phyloP scores from a whole-genome alignment of 2,797 vertebrate genomes.

The Amphiprion clarkii region DNA sequence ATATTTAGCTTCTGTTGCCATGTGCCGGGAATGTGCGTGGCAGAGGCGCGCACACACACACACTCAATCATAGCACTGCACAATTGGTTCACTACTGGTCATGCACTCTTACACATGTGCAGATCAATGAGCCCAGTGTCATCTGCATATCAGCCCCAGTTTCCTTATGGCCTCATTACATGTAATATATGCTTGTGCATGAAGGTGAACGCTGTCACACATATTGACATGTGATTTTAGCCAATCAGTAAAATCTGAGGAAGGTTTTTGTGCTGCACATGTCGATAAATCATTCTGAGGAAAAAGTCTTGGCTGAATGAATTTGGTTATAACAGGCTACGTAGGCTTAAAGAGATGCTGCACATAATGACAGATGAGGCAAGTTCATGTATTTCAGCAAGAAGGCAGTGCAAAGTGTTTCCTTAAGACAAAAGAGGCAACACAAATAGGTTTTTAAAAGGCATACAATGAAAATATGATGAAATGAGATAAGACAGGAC shows the following conservation, averaged over 20 bases:
- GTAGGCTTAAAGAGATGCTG: too few relatives aligned
- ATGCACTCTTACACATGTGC: slow-evolving; percentile 32
- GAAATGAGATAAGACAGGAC: neutral
- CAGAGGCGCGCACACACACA: slow-evolving; percentile 49
- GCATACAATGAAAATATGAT: too few relatives aligned
- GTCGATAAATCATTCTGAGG: neutral
- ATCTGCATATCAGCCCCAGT: neutral
- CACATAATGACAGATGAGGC: too few relatives aligned
- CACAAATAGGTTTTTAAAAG: too few relatives aligned
- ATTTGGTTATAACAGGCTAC: neutral
- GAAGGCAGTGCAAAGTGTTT: too few relatives aligned
- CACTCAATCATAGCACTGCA: slow-evolving; percentile 5
- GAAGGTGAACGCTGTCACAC: neutral
- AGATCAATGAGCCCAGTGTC: neutral
- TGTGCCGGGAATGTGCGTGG: slow-evolving; percentile 77
- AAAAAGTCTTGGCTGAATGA: neutral
- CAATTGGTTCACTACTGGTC: slow-evolving; percentile 17
- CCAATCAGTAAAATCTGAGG: neutral
- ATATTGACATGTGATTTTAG: neutral
- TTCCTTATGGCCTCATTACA: neutral
- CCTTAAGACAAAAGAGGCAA: too few relatives aligned
- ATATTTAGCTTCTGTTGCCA: slow-evolving; percentile 88
- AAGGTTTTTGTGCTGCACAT: neutral
- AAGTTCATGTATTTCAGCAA: too few relatives aligned
- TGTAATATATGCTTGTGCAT: too few relatives aligned